Conservation (phyloP, 2,113 vertebrate species). For the Zootoca vivipara region DNA sequence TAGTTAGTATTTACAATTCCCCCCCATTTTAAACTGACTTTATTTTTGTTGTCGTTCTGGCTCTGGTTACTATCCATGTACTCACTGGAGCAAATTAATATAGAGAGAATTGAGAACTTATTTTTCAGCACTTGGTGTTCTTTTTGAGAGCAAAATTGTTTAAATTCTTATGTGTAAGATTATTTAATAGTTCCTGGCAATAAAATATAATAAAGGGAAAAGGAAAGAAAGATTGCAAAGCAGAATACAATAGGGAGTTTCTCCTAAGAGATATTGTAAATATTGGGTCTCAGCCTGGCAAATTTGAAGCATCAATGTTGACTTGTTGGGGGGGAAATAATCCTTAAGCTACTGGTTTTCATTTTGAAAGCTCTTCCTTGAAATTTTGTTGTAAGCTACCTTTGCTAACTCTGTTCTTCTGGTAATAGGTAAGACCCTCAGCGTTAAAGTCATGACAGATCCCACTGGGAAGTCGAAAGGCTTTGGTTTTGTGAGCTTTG, state of each 20-base stretch:
- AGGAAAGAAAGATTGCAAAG: background rate
- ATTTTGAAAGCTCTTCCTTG: background rate
- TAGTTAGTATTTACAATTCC: too few species aligned
- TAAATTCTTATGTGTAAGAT: accelerated
- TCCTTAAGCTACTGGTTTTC: background rate
- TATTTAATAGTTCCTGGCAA: background rate
- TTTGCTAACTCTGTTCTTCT: slow-evolving; percentile 67
- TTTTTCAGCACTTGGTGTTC: background rate
- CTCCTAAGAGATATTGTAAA: background rate
- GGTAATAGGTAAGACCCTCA: slow-evolving; percentile 93
- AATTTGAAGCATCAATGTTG: background rate
- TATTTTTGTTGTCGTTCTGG: too few species aligned
- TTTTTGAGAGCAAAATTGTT: background rate
- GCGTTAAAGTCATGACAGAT: slow-evolving; percentile 98
- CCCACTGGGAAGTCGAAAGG: slow-evolving; percentile 95
- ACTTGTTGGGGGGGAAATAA: background rate
- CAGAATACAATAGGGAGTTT: background rate
- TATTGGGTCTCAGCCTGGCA: background rate
- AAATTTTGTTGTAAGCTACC: background rate
- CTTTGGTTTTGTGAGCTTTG: slow-evolving; percentile 98
- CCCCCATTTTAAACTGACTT: too few species aligned
- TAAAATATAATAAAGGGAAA: background rate
- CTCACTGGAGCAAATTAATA: too few species aligned
- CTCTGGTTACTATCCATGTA: too few species aligned
- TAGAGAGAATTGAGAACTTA: too few species aligned